Base-by-base conservation (phyloP, 2,888 invertebrate genomes). In the Andrena fulva region DNA sequence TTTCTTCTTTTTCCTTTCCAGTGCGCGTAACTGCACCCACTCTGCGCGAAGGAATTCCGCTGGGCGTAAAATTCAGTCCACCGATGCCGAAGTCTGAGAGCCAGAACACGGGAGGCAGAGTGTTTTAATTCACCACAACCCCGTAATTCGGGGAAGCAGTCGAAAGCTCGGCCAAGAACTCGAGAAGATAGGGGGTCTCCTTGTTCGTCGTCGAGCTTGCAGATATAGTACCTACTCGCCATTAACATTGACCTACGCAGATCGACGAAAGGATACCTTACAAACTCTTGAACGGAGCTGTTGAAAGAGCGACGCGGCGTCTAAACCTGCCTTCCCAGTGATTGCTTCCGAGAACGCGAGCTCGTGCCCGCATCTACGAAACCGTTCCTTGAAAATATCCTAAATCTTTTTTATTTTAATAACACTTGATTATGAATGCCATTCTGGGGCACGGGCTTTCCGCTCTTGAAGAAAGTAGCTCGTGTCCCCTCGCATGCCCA, bases 41-140 rank as follows among this genome's bases (percentile, higher is more conserved):
- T 29, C 5, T 16, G 10, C 42, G 50, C 62, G 35, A 59, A 27
- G 10, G 73, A 66, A 72, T 63, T 48, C 33, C 52, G 70, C 42
- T 62, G 80, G 67, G 54, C 72, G 42, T 76, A 72, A 80, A 82
- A 80, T 68, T 72, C 67, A 75, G 67, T 35, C 56, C 67, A 60
- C 74, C 74, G 60, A 31, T 60, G 50, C 31, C 29, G 24, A 48
- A 56, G 8, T n/a, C 35, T 54, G 59, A 63, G 48, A 56, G 67
- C 74, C 68, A 71, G 63, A 82, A 64, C 75, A 35, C 54, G 48
- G 50, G 60, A 12, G n/a, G 71, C n/a, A 74, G 50, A 56, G 62
- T 59, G 64, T 69, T 80, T 80, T 75, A 69, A 74, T 67, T 74
- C 33, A 20, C 8, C 6, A 31, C 16, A 60, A 78, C 48, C 62